phyloP scores from a whole-genome alignment of 1,140 invertebrate genomes.

The Plectus sambesii region DNA sequence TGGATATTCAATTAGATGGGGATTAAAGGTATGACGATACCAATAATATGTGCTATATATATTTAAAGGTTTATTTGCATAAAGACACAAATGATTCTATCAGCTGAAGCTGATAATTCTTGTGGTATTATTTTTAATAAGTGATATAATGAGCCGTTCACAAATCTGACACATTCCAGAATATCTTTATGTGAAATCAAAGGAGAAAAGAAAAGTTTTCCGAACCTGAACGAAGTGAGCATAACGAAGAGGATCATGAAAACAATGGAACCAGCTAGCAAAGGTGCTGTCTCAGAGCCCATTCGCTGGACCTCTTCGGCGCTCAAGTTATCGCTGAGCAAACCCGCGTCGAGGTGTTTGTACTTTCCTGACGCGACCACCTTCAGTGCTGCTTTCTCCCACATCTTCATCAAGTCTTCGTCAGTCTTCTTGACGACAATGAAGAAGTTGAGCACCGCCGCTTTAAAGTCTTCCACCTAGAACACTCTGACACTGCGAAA shows the following conservation, averaged over 20 bases:
- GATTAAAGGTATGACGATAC: slow-evolving; percentile 3
- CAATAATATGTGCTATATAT: neutral
- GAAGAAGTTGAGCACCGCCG: slow-evolving; percentile 20
- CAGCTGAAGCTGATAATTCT: too few species aligned
- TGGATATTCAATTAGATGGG: too few species aligned
- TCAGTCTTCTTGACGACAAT: slow-evolving; percentile 11
- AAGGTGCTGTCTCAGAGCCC: slow-evolving; percentile 40
- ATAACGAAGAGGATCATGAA: slow-evolving; percentile 39
- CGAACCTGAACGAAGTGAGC: slow-evolving; percentile 28
- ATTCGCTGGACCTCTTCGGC: slow-evolving; percentile 37
- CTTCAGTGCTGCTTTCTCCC: slow-evolving; percentile 23
- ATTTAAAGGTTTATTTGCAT: too few species aligned
- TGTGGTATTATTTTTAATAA: too few species aligned
- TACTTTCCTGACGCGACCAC: slow-evolving; percentile 14
- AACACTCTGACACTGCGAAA: too few species aligned
- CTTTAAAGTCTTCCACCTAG: slow-evolving; percentile 12
- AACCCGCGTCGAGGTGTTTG: slow-evolving; percentile 24
- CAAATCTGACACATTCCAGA: too few species aligned
- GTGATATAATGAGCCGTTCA: too few species aligned
- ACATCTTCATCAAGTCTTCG: slow-evolving; percentile 17
- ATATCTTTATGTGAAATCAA: too few species aligned
- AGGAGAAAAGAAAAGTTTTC: neutral
- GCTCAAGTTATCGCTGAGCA: slow-evolving; percentile 41
- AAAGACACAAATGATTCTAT: too few species aligned
- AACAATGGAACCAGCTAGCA: slow-evolving; percentile 34